phyloP scores from a whole-genome alignment of 2,888 invertebrate genomes.

The Hydrotaea cyrtoneurina region DNA sequence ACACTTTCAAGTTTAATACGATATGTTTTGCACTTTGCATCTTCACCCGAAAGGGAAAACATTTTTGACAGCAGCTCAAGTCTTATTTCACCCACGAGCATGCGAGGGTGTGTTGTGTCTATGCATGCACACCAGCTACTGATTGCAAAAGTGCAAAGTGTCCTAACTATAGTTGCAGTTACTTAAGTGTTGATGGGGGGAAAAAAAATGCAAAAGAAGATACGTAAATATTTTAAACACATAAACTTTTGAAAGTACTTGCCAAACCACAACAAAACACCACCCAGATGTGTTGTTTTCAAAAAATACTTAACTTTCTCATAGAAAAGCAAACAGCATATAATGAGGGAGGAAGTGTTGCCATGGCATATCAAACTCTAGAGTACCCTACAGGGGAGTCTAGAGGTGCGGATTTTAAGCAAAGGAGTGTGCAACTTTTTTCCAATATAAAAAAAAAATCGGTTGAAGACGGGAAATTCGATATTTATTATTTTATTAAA shows the following conservation, averaged over 20 bases:
- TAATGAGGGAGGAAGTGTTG: neutral
- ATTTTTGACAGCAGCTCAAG: constrained; percentile 56
- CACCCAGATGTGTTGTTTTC: constrained; percentile 50
- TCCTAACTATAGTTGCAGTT: constrained; percentile 27
- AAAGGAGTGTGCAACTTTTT: too few species aligned
- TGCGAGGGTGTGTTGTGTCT: constrained; percentile 5
- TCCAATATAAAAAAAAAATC: too few species aligned
- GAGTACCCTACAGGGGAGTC: neutral
- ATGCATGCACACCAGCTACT: constrained; percentile 17
- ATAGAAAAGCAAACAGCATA: neutral
- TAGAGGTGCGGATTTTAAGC: too few species aligned
- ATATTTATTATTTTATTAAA: too few species aligned
- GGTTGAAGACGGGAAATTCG: too few species aligned
- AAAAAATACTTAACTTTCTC: constrained; percentile 44
- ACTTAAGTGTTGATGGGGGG: constrained; percentile 54
- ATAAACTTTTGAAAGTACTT: constrained; percentile 64
- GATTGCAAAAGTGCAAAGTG: constrained; percentile 20
- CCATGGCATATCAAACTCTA: constrained; percentile 19
- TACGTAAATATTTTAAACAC: constrained; percentile 53
- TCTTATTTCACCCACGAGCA: neutral
- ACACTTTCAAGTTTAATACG: constrained; percentile 24
- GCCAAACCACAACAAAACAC: constrained; percentile 58
- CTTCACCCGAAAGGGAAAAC: constrained; percentile 30
- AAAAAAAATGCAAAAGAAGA: constrained; percentile 33
- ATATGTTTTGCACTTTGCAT: constrained; percentile 33